These are phyloP conservation scores for Metallyticus violacea DNA, from an alignment of 2,888 invertebrate species.

Conservation along the genomic window DNA sequence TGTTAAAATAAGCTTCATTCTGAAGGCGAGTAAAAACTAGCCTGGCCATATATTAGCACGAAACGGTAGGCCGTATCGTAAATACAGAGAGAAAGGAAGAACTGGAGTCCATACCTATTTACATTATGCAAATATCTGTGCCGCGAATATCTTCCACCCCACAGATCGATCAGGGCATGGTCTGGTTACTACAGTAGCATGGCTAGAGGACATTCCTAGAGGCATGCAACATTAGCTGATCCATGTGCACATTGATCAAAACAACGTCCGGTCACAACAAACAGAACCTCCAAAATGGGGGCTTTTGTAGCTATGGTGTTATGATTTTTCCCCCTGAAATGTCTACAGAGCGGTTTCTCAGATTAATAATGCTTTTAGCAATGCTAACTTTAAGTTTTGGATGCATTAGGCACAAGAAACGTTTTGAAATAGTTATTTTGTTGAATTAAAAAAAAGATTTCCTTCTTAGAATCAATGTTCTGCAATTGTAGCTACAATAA, in stretches of 20 bases:
- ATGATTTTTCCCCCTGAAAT: no score
- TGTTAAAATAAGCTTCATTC: neutral
- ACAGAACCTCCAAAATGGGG: no score
- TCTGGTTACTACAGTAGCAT: neutral
- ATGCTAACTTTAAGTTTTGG: no score
- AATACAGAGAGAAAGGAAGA: neutral
- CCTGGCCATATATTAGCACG: neutral
- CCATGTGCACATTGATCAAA: neutral
- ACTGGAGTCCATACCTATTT: neutral
- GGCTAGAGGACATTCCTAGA: neutral
- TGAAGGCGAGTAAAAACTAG: neutral
- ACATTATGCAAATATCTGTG: neutral
- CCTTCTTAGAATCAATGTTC: no score
- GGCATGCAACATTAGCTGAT: neutral
- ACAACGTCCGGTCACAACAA: neutral
- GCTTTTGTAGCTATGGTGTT: no score
- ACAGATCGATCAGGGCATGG: neutral
- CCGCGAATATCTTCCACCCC: neutral
- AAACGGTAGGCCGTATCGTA: neutral
- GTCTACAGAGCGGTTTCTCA: no score
- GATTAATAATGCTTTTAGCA: no score
- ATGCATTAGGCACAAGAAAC: no score
- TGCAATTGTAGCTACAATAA: no score
- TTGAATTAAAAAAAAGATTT: no score
- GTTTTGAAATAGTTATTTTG: no score